Conservation (phyloP, 2,888 invertebrate species). For the Neoaliturus tenellus region DNA sequence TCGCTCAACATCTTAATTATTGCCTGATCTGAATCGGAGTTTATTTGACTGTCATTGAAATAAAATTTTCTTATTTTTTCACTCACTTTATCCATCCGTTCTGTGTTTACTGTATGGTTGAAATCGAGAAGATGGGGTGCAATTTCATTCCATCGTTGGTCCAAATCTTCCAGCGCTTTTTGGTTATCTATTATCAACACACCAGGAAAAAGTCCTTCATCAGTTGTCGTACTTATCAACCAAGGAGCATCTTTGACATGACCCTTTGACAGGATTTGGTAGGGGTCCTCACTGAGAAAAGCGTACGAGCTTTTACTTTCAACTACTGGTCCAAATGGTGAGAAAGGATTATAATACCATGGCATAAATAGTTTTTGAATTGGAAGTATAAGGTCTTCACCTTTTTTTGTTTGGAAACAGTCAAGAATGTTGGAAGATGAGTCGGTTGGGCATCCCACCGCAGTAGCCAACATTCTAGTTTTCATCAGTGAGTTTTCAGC, state of each 20-base stretch:
- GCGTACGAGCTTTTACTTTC: conserved; percentile 74
- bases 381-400: conserved; percentile 63
- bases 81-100: conserved; percentile 59
- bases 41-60: conserved; percentile 56
- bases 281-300: conserved; percentile 81
- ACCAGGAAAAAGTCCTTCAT: conserved; percentile 86
- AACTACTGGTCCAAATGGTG: conserved; percentile 83
- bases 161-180: conserved; percentile 36
- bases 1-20: conserved; percentile 36
- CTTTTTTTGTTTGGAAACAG: conserved; percentile 80
- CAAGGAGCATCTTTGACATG: conserved; percentile 81
- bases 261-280: conserved; percentile 77
- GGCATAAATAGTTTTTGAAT: conserved; percentile 71
- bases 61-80: conserved; percentile 64
- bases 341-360: conserved; percentile 81
- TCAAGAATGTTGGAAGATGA: conserved; percentile 76
- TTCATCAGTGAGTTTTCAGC: conserved; percentile 77
- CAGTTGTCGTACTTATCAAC: conserved; percentile 79
- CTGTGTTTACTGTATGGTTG: conserved; percentile 64
- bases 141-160: conserved; percentile 65
- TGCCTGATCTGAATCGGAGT: background rate
- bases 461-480: conserved; percentile 77
- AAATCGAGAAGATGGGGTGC: conserved; percentile 67
- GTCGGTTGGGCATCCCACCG: conserved; percentile 79
- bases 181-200: conserved; percentile 70